Base-by-base conservation (phyloP, 1,140 invertebrate genomes). In the Hypothenemus hampei region DNA sequence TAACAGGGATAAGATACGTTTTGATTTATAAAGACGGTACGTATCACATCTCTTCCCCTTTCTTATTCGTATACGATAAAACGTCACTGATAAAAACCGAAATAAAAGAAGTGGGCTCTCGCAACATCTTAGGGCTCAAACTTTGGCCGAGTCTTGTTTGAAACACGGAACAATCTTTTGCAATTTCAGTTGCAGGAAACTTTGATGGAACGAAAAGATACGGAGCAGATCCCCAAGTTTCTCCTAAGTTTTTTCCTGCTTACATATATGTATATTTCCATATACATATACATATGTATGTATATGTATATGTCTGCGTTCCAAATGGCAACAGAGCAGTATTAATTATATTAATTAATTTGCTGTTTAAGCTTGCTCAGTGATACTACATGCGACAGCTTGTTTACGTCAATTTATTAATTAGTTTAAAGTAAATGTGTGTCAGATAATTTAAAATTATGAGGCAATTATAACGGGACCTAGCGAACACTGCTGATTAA, bases 161-260 rank as follows among this genome's bases (percentile, higher is more conserved):
- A 58, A 58, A 58, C 56, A 16, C 10, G n/a, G 56, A 58, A 58
- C 56, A 58, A 58, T 58, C 56, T 58, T 52, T 58, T 22, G 22
- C 48, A 50, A 52, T 58, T 49, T 40, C 29, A 40, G 22, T 26
- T 58, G 41, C 40, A 37, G 49, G 41, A 52, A 58, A 49, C 40
- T 58, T 58, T 58, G 48, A 43, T 35, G 10, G 39, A 22, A 21
- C 20, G 39, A 21, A 41, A 36, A 45, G 43, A 45, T 45, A 45
- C 43, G 19, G 24, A 20, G 11, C 15, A 15, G 23, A 15, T 29
- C 24, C 43, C 43, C 43, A 15, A 26, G 43, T 45, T 45, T 45
- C 24, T 20, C 39, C 8, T 5, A 5, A 7, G 10, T 29, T 29
- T 31, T 45, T 45, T 45, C 31, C n/a, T n/a, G n/a, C n/a, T n/a